Conservation (phyloP, 2,888 invertebrate genomes). For the Hartigia nigra region DNA sequence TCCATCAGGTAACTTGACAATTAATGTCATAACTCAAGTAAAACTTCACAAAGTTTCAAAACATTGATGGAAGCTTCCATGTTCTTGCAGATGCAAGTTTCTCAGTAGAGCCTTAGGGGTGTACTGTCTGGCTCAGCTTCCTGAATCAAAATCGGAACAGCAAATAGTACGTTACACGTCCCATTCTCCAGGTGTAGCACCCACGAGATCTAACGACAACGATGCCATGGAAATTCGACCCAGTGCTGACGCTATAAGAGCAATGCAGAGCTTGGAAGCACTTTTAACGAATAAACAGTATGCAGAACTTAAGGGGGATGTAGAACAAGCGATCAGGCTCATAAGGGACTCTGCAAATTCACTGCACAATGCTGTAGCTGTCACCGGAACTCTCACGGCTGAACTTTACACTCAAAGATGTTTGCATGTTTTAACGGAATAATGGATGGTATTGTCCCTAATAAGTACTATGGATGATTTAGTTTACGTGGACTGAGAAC, state of each 20-base stretch:
- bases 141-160: constrained; percentile 68
- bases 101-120: constrained; percentile 69
- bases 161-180: constrained; percentile 59
- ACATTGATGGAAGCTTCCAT: constrained; percentile 10
- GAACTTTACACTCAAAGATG: constrained; percentile 67
- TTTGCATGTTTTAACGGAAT: constrained; percentile 56
- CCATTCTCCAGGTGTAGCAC: constrained; percentile 60
- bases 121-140: constrained; percentile 70
- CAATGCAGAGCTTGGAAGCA: constrained; percentile 63
- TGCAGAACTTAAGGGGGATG: constrained; percentile 60
- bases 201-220: constrained; percentile 46
- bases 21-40: constrained; percentile 7
- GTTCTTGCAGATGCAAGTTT: constrained; percentile 61
- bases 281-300: constrained; percentile 65
- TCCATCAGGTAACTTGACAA: constrained; percentile 62
- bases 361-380: constrained; percentile 68
- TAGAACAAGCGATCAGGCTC: constrained; percentile 63
- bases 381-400: constrained; percentile 66
- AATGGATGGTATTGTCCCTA: constrained; percentile 15
- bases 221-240: constrained; percentile 60
- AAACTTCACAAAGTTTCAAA: constrained; percentile 3
- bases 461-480: background rate
- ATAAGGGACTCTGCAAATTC: constrained; percentile 71
- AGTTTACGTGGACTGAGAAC: background rate
- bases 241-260: constrained; percentile 63